Base-by-base conservation (phyloP, 2,888 invertebrate genomes). In the Phlogophora meticulosa region DNA sequence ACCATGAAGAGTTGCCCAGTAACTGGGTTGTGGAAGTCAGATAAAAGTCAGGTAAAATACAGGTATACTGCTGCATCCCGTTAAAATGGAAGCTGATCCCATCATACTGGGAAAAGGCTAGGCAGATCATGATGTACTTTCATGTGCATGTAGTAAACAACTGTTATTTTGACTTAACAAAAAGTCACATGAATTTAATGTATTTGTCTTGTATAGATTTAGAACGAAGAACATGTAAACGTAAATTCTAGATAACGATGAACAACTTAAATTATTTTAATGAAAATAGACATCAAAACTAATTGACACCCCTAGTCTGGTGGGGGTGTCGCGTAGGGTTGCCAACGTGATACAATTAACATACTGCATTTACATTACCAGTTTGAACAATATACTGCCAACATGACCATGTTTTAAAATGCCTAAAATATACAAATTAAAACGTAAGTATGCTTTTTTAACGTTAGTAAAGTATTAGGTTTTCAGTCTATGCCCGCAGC, bases 281-380 rank as follows among this genome's bases (percentile, higher is more conserved):
- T 28, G n/a, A 42, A 55, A 7, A 24, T n/a, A 34, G 2, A 36
- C 11, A 36, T 38, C 11, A 59, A 11, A n/a, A 9, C 10, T 45
- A 20, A 38, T 28, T 61, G 57, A 0, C 55, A 81, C n/a, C 81
- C 81, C 72, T 80, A 34, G 15, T 22, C 5, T 22, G 5, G 11
- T 32, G 43, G 28, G 49, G 13, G 43, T 52, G 34, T 34, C 57
- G 51, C 46, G 36, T 52, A 81, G 58, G 59, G 68, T 22, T 78
- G 81, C 62, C 60, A 78, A 60, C 48, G 38, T 64, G 51, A 40
- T 36, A 43, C 36, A 66, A 78, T 78, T 75, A 78, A 66, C 61
- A 66, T 66, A 76, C 64, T 52, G 32, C 62, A 61, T 64, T 46
- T 59, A 51, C 62, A 53, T n/a, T 63, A 60, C 49, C 46, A 57